A percentile compares a stretch with the other conserved stretches of the same genome.
phyloP scores from a whole-genome alignment of 2,113 vertebrate species.

The Takifugu bimaculatus region DNA sequence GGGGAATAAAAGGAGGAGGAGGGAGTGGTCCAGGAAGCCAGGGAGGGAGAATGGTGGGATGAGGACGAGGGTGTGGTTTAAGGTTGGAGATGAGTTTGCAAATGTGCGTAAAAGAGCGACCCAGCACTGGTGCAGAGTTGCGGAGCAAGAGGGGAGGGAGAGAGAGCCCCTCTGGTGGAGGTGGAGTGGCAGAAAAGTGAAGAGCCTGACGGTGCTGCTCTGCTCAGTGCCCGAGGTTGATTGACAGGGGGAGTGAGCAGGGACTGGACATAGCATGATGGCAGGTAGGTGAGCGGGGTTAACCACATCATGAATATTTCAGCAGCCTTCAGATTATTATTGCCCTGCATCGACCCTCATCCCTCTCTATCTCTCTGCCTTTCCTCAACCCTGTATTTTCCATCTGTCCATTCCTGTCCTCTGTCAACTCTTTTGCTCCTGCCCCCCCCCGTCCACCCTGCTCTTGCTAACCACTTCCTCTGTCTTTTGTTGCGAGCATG shows the following conservation, averaged over 20 bases:
- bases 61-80: slow-evolving; percentile 33
- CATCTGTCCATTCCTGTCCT: slow-evolving; percentile 3
- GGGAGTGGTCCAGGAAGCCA: slow-evolving; percentile 36
- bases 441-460: neutral
- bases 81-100: slow-evolving; percentile 23
- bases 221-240: slow-evolving; percentile 35
- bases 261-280: slow-evolving; percentile 49
- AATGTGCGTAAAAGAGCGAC: slow-evolving; percentile 20
- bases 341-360: slow-evolving; percentile 22
- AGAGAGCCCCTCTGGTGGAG: slow-evolving; percentile 26
- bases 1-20: slow-evolving; percentile 27
- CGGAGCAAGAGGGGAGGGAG: slow-evolving; percentile 29
- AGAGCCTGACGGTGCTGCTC: slow-evolving; percentile 23
- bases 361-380: neutral
- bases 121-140: slow-evolving; percentile 1
- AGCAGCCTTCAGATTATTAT: slow-evolving; percentile 34
- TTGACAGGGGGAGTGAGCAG: slow-evolving; percentile 62
- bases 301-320: slow-evolving; percentile 51
- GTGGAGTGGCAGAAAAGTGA: slow-evolving; percentile 41
- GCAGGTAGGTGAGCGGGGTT: slow-evolving; percentile 69
- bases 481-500: slow-evolving; percentile 1
- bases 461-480: neutral
- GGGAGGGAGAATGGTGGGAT: slow-evolving; percentile 4
- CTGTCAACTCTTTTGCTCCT: neutral
- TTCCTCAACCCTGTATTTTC: slow-evolving; percentile 16